Base-by-base conservation (phyloP, 2,888 invertebrate species). In the Melitaea athalia region DNA sequence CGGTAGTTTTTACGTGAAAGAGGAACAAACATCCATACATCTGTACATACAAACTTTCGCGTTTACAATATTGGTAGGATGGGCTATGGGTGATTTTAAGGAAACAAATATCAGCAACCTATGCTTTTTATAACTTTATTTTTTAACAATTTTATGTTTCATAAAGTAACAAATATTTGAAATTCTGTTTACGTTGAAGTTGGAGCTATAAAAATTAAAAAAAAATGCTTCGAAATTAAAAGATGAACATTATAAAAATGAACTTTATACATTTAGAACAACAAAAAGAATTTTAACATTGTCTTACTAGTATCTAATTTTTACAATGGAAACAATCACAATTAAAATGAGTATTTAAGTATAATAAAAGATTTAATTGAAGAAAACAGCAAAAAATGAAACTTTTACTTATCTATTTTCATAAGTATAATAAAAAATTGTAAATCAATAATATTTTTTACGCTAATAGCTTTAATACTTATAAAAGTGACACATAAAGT, bases 81-180 rank as follows among this genome's bases (percentile, higher is more conserved):
- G n/a, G n/a, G n/a, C 24, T 24, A 24, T 24, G 24, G 24, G n/a
- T n/a, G 14, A 47, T n/a, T 47, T 14, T 47, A 3, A 49, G n/a
- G n/a, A 49, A 49, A 5, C 3, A 14, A n/a, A 5, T 49, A n/a
- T n/a, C 5, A 4, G 14, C 24, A 24, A 24, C 1, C n/a, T n/a
- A 49, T n/a, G 2, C 5, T 42, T 57, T 57, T 10, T 78, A 81
- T 74, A 81, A 74, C 76, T 81, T 82, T 84, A 80, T 77, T 81
- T 78, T 67, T 78, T 67, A 43, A 55, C 55, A 77, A 80, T 80
- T 75, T 72, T 81, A 79, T 77, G 60, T 64, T 67, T 60, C 17
- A 66, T 55, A n/a, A 49, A 68, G 60, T 50, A 59, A 63, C 24
- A 14, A 62, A 53, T 33, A 4, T 49, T 49, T 14, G 3, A 49